Conservation (phyloP, 2,888 invertebrate genomes). For the Seira sanloemensis region DNA sequence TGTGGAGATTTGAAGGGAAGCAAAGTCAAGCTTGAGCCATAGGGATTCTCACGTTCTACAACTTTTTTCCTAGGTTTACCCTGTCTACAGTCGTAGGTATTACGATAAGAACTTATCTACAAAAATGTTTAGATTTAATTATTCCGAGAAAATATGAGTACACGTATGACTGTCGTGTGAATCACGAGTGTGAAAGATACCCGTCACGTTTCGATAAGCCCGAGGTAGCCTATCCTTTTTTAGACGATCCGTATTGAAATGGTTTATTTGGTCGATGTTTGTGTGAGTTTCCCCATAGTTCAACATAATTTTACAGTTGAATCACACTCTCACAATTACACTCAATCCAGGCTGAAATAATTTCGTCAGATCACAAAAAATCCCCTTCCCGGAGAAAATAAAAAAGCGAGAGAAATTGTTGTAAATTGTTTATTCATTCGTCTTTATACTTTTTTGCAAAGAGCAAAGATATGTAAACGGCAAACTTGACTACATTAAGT, state of each 20-base stretch:
- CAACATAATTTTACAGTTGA: background rate
- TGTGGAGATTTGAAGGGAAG: background rate
- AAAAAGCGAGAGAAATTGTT: background rate
- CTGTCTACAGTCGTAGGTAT: background rate
- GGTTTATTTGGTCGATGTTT: no score
- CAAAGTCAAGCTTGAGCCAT: background rate
- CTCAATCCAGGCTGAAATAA: background rate
- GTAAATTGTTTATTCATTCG: background rate
- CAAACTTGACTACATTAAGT: slow-evolving; percentile 8
- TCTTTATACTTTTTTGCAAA: background rate
- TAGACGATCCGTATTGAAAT: no score
- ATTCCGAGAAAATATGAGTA: no score
- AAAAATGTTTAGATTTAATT: background rate
- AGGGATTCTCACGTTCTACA: background rate
- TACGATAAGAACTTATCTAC: background rate
- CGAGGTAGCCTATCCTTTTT: no score
- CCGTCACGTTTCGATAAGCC: background rate
- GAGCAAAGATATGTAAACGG: background rate
- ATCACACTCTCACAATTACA: background rate
- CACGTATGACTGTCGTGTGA: background rate
- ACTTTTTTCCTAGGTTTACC: background rate
- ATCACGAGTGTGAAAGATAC: background rate
- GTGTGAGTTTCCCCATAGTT: background rate
- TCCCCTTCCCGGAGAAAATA: background rate
- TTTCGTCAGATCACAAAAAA: no score